A percentile compares a stretch with the other conserved stretches of the same genome.
Evolutionary conservation across 2,113 vertebrate species (phyloP).

Genomic region (Seriola dumerili): DNA sequence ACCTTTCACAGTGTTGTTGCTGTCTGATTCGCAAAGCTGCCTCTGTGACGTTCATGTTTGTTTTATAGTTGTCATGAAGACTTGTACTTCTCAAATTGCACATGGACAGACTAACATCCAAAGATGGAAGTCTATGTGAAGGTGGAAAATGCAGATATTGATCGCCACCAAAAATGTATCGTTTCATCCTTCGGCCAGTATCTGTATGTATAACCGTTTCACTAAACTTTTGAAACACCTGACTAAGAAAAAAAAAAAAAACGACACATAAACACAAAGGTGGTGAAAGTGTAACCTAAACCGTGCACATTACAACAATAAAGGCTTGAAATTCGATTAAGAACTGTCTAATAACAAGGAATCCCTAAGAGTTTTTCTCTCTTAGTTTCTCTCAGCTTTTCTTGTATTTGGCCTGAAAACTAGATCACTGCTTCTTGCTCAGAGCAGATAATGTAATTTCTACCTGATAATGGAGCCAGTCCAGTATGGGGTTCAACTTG

Average conservation of each 20-base stretch:
- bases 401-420: slow-evolving; percentile 31
- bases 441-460: slow-evolving; percentile 45
- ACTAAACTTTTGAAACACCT: background rate
- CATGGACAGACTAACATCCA: background rate
- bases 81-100: slow-evolving; percentile 13
- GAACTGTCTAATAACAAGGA: too few species aligned
- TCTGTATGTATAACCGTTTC: background rate
- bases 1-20: slow-evolving; percentile 41
- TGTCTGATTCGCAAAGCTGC: slow-evolving; percentile 48
- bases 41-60: slow-evolving; percentile 39
- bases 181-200: background rate
- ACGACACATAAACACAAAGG: background rate
- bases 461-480: slow-evolving; percentile 19
- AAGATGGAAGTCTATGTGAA: background rate
- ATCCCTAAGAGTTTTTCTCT: too few species aligned
- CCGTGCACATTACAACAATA: background rate
- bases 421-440: slow-evolving; percentile 49
- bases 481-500: slow-evolving; percentile 8
- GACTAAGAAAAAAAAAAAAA: background rate
- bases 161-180: background rate
- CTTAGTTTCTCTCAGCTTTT: background rate
- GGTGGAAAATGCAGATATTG: background rate
- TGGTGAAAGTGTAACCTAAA: background rate
- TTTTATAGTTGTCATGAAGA: slow-evolving; percentile 23
- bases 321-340: too few species aligned